Conservation (phyloP, 2,113 vertebrate genomes). For the Dicerorhinus sumatrensis region DNA sequence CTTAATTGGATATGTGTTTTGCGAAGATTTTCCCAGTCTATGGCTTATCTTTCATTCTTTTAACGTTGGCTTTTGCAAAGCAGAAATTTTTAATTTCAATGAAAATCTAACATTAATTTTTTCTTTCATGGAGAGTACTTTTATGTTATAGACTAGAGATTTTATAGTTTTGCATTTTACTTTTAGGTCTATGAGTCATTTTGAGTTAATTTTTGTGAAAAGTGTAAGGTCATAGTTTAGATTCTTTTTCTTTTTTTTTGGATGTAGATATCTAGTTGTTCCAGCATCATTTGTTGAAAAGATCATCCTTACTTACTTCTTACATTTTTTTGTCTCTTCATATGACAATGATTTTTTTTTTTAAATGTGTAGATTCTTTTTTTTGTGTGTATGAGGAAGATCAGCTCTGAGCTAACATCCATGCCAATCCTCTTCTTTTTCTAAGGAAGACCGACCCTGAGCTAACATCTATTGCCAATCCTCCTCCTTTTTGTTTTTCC, state of each 20-base stretch:
- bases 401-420: too few relatives aligned
- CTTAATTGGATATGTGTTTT: not conserved
- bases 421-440: too few relatives aligned
- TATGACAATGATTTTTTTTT: not conserved
- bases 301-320: too few relatives aligned
- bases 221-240: not conserved
- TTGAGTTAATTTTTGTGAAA: not conserved
- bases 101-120: not conserved
- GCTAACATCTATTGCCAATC: too few relatives aligned
- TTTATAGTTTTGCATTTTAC: not conserved
- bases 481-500: too few relatives aligned
- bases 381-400: too few relatives aligned
- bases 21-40: not conserved
- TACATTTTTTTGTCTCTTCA: not conserved
- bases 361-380: too few relatives aligned
- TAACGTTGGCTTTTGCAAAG: not conserved
- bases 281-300: not conserved
- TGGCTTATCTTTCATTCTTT: not conserved
- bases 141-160: not conserved
- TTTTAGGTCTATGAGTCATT: not conserved
- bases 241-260: not conserved
- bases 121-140: not conserved
- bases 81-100: conserved; percentile 25
- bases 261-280: not conserved
- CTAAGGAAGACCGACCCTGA: too few relatives aligned